Evolutionary conservation across 2,113 vertebrate species (phyloP), one percentile per base, ranked within the genome.

Genomic region (Chlorodrepanis virens): DNA sequence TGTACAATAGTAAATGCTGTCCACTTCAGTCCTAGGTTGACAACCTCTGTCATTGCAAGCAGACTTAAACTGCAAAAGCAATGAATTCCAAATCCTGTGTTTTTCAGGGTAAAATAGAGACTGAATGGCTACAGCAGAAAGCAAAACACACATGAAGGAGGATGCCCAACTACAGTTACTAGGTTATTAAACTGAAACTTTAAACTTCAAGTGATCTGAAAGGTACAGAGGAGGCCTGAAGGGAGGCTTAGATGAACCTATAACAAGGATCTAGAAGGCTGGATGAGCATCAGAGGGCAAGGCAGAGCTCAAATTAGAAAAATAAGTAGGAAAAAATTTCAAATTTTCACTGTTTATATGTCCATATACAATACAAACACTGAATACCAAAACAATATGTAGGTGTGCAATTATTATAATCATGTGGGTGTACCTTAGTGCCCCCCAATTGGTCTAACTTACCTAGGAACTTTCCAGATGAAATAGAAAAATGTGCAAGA

Each of bases 101-200:
- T 89, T 93, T n/a, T 83, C 74, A 95, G 69, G 29, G n/a, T 67
- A 91, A 89, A 83, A 64, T 72, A 81, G 40, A 84, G 60, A 40
- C 21, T 78, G 72, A 80, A 83, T 67, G 39, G 33, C 78, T 83
- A 80, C 35, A 69, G 60, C 60, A 91, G 33, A 37, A 93, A 93
- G 71, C 10, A 42, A 67, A 94, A 61, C 39, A 35, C 24, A 83
- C 10, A 24, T 25, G 39, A 63, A 96, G 57, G 45, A 89, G n/a
- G 57, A 85, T 12, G 10, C 60, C 53, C 75, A 89, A 21, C 59
- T 85, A 57, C 50, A 33, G 33, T 50, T 74, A 83, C 31, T 37
- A 74, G 23, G 69, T 54, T 94, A 83, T 93, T 94, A 90, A 94
- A 80, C n/a, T 59, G 50, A 86, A 93, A 93, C 40, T 60, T 85